phyloP scores from a whole-genome alignment of 2,797 vertebrate species.

The Anolis apletophallus region DNA sequence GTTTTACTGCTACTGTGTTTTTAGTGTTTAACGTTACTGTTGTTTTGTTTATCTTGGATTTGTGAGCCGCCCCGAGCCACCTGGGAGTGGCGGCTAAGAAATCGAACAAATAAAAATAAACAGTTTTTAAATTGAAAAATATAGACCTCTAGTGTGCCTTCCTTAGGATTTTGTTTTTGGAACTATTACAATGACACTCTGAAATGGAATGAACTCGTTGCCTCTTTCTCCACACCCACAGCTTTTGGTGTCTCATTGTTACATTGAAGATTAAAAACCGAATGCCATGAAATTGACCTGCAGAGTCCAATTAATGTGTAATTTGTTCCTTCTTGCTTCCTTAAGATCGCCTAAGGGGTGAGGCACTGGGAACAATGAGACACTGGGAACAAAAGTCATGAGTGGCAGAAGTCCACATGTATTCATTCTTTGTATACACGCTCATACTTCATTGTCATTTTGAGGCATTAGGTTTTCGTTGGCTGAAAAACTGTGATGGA shows the following conservation, averaged over 20 bases:
- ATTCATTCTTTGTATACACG: background rate
- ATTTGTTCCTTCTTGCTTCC: background rate
- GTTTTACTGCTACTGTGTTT: too few relatives aligned
- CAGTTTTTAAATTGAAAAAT: too few relatives aligned
- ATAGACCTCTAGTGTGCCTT: background rate
- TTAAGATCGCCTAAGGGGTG: background rate
- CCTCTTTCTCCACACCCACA: constrained; percentile 9
- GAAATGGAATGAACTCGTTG: constrained; percentile 37
- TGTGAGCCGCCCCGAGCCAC: too few relatives aligned
- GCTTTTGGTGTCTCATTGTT: background rate
- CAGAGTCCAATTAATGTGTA: background rate
- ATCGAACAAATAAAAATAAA: too few relatives aligned
- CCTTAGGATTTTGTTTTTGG: constrained; percentile 51
- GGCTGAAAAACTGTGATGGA: background rate
- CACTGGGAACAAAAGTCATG: background rate
- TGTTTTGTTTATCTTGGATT: too few relatives aligned
- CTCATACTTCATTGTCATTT: background rate
- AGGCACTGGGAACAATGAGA: background rate
- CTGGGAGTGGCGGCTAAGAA: too few relatives aligned
- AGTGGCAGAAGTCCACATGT: background rate
- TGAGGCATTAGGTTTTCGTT: background rate
- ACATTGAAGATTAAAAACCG: background rate
- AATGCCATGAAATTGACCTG: background rate
- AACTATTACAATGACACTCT: constrained; percentile 41
- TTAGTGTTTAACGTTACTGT: too few relatives aligned